Evolutionary conservation across 2,797 vertebrate species (phyloP).

Genomic region (Emys orbicularis): DNA sequence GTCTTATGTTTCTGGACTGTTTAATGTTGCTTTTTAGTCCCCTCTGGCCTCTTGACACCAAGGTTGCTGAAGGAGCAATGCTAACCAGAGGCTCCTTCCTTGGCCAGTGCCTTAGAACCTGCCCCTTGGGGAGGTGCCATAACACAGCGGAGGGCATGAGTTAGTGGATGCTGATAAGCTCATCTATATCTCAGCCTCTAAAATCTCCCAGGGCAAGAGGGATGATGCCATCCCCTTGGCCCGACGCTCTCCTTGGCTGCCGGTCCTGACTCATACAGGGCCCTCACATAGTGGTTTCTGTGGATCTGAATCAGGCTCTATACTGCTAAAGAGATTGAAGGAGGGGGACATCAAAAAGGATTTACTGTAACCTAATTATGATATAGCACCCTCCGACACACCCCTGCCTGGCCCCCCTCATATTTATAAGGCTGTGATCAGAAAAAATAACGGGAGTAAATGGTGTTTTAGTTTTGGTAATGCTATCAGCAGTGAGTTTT

Average conservation of each 20-base stretch:
- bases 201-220: no score
- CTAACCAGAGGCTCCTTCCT: neutral
- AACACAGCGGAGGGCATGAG: neutral
- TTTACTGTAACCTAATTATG: neutral
- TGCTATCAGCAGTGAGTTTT: conserved; percentile 6
- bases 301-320: neutral
- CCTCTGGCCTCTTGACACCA: neutral
- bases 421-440: neutral
- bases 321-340: neutral
- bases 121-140: neutral
- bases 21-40: neutral
- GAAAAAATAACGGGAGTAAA: neutral
- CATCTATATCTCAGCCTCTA: neutral
- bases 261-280: no score
- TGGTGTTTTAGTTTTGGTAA: conserved; percentile 20
- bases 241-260: no score
- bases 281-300: no score
- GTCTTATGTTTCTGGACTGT: neutral
- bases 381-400: neutral
- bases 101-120: neutral
- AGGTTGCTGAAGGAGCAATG: neutral
- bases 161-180: neutral
- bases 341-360: rapidly evolving
- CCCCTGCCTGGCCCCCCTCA: neutral
- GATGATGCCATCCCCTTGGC: no score